Evolutionary conservation across 2,888 invertebrate genomes (phyloP), one percentile per base, ranked within the genome.

Genomic region (Polylopha cassiicola): DNA sequence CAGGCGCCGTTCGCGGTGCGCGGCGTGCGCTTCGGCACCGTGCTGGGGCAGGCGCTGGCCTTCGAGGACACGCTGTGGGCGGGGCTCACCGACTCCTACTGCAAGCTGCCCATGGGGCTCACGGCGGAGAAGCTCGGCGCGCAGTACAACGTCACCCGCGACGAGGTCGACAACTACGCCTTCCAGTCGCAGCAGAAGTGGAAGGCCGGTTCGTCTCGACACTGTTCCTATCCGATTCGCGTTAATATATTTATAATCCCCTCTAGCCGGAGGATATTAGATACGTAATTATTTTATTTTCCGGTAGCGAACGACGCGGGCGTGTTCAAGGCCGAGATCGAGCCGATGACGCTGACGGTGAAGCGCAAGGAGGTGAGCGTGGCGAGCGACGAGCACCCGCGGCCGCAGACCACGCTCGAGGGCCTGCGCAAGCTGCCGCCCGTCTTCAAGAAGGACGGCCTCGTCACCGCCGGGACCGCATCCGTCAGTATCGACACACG

Each of bases 391-490:
- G 99, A 99, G 77, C 98, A 98, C 81, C 97, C 98, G 2, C 90
- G 94, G 50, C 95, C 95, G 14, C 89, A 95, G 69, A 94, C 97
- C 22, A 97, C 95, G 0, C 61, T 93, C 8, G 98, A 98, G 66
- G 88, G 88, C 3, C 87, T 99, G 15, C 89, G 90, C 55, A 98
- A 98, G 71, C 85, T 99, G 37, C 90, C 93, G 0, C 87, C 97
- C 0, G 89, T 98, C 9, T 99, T 99, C 85, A 96, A 98, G 79
- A 96, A 98, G 75, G 92, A 94, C 53, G 99, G 98, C 0, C 88
- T 94, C 1, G 97, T 98, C 7, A 97, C 97, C 3, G 98, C 98
- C 42, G 99, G 97, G 8, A 91, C 92, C 49, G 97, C 98, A 29
- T 98, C 98, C 2, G 96, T 97, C 79, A 88, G 89, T 62, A 11